Evolutionary conservation across 2,888 invertebrate species (phyloP), one percentile per base, ranked within the genome.

Genomic region (Drosophila mercatorum): DNA sequence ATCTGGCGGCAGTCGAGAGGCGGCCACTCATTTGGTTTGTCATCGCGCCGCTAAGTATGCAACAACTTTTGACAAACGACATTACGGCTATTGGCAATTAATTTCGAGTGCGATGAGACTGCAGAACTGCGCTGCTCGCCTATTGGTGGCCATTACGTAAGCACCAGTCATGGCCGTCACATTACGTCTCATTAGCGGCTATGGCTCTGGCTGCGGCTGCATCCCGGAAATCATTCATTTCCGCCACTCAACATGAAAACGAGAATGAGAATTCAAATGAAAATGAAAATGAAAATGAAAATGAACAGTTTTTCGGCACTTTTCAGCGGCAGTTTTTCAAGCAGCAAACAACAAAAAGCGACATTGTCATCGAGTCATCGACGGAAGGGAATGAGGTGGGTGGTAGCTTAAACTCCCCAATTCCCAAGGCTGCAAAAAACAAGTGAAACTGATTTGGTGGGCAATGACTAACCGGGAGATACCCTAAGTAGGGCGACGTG

Each of bases 21-120:
- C 56, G 34, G 55, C 22, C 41, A 76, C 75, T 77, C 75, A 71
- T 79, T 77, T 53, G 75, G 36, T 22, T 57, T 73, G 65, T 72
- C 70, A 74, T 59, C 76, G 65, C 66, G 72, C 67, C 55, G 70
- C 57, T 67, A 83, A 83, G 76, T 88, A 81, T 88, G 84, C 88
- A 88, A 68, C 89, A 83, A 70, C 79, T 82, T 85, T 85, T 79
- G 85, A 87, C 85, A 89, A 82, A 84, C 88, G 82, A 81, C 80
- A 72, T 61, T 67, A 68, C 43, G 70, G 47, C 61, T 75, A 60
- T 60, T 81, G 85, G 88, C 89, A 89, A 86, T 86, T 89, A 89
- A 89, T 86, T 82, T 62, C 28, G 57, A 41, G 55, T 28, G 44
- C 44, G 28, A 51, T 89, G 86, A 86, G 74, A 68, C 68, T 69